These are phyloP conservation scores for Cheilosia soror DNA, from an alignment of 2,888 invertebrate species.

Conservation along the genomic window DNA sequence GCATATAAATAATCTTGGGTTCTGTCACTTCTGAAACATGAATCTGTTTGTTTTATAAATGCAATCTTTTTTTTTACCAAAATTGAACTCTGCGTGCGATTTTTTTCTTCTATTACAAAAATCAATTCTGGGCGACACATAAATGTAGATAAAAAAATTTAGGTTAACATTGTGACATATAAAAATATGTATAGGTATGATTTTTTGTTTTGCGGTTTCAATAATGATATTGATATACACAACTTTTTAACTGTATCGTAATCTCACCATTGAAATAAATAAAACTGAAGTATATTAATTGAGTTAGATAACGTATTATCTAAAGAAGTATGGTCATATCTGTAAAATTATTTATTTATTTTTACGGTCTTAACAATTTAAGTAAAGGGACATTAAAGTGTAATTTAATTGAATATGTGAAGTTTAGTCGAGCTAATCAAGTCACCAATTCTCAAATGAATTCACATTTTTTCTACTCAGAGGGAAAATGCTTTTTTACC, in stretches of 20 bases:
- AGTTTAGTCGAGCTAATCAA: too few species aligned
- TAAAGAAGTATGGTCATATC: background rate
- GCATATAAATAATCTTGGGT: too few species aligned
- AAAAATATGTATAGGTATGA: background rate
- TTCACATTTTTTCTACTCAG: too few species aligned
- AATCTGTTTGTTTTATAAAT: background rate
- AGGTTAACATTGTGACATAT: background rate
- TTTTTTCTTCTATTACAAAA: background rate
- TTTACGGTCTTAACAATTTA: too few species aligned
- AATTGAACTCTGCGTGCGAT: background rate
- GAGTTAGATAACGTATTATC: background rate
- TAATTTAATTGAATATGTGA: too few species aligned
- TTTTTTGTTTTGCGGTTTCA: constrained; percentile 9
- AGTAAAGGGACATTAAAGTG: too few species aligned
- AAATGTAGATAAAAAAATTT: background rate
- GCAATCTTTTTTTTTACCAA: background rate
- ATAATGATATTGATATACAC: background rate
- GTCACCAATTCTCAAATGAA: too few species aligned
- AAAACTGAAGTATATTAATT: background rate
- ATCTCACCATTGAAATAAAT: background rate
- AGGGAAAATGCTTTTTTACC: too few species aligned
- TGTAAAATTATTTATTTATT: background rate
- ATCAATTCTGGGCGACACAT: constrained; percentile 2
- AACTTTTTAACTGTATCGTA: background rate
- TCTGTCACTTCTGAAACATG: background rate